Conservation (phyloP, 2,113 vertebrate genomes). For the Euleptes europaea region DNA sequence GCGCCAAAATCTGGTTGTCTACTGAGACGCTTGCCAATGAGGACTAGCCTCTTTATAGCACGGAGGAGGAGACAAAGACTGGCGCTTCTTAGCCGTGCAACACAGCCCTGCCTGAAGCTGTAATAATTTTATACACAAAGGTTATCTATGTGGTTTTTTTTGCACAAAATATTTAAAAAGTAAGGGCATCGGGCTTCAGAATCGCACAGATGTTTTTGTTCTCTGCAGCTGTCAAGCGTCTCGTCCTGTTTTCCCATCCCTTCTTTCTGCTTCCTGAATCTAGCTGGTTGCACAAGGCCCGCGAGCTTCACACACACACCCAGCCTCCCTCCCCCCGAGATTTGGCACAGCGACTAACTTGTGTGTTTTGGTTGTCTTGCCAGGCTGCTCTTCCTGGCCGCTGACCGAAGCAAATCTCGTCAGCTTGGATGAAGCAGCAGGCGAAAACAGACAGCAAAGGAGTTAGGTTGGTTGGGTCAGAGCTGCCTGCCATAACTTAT, state of each 20-base stretch:
- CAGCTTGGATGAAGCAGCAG: background rate
- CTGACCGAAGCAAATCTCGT: constrained; percentile 6
- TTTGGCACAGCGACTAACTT: constrained; percentile 2
- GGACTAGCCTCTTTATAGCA: constrained; percentile 61
- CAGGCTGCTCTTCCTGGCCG: background rate
- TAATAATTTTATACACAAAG: constrained; percentile 58
- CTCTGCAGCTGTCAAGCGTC: constrained; percentile 9
- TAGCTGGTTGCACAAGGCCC: background rate
- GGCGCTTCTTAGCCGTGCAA: constrained; percentile 50
- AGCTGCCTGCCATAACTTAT: background rate
- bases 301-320: background rate
- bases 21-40: constrained; percentile 94
- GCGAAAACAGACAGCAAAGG: background rate
- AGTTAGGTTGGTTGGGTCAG: background rate
- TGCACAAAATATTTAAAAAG: constrained; percentile 78
- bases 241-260: constrained; percentile 7
- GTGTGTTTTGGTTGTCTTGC: constrained; percentile 20
- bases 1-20: constrained; percentile 95
- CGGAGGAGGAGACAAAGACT: background rate
- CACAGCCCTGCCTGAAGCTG: constrained; percentile 63
- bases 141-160: constrained; percentile 57
- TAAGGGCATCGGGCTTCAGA: constrained; percentile 56
- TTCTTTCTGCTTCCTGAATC: constrained; percentile 7
- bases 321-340: background rate
- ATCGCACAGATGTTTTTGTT: constrained; percentile 46